Percentiles rank a stretch among this genome's conserved stretches.
Conservation (phyloP, 2,888 invertebrate species). For the Listrodromus nycthemerus region DNA sequence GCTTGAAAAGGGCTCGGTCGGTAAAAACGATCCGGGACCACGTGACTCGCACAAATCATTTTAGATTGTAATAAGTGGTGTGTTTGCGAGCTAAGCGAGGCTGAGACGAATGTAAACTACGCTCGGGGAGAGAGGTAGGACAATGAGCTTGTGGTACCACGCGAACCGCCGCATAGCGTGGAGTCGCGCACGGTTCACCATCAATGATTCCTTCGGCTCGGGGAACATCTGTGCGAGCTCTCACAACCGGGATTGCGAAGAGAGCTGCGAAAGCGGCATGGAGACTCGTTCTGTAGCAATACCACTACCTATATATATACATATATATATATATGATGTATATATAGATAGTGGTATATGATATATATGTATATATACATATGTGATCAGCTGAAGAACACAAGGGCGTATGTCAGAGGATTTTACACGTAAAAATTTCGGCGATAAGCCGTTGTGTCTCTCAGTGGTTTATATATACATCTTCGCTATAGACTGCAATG, state of each 20-base stretch:
- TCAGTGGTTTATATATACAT: not conserved
- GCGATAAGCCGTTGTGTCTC: not conserved
- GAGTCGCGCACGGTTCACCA: slow-evolving; percentile 5
- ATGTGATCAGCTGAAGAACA: not conserved
- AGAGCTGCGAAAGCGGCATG: slow-evolving; percentile 37
- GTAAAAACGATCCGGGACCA: slow-evolving; percentile 23
- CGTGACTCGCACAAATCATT: slow-evolving; percentile 58
- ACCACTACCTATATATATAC: not conserved
- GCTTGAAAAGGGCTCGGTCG: slow-evolving; percentile 12
- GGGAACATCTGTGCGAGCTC: slow-evolving; percentile 62
- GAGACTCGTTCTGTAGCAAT: slow-evolving; percentile 34
- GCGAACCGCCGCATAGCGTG: not conserved
- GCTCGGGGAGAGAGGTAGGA: slow-evolving; percentile 9
- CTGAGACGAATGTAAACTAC: not conserved
- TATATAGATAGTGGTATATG: no score
- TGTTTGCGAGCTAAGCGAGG: slow-evolving; percentile 31
- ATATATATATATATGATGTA: not conserved
- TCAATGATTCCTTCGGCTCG: slow-evolving; percentile 38
- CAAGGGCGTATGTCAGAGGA: not conserved
- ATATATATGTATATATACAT: not conserved
- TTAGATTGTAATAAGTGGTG: slow-evolving; percentile 59
- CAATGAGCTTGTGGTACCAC: slow-evolving; percentile 46
- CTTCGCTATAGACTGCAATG: not conserved
- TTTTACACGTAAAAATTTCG: not conserved
- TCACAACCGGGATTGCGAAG: slow-evolving; percentile 52